Conservation (phyloP, 2,113 vertebrate genomes). For the Rhabdomys dilectus region DNA sequence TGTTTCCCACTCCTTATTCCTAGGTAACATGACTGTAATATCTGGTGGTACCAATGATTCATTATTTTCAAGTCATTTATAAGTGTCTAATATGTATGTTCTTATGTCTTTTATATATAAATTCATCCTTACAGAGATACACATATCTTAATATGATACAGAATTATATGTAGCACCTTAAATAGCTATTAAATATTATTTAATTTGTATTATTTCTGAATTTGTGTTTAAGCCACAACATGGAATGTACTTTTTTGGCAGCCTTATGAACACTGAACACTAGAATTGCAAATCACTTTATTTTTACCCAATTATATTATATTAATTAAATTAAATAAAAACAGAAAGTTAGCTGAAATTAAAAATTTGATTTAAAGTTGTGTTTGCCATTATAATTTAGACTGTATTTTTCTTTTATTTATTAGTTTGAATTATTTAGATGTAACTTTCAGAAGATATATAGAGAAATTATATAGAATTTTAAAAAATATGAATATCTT, state of each 20-base stretch:
- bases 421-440: neutral
- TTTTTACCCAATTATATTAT: neutral
- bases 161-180: neutral
- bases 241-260: neutral
- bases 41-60: neutral
- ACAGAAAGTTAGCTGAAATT: neutral
- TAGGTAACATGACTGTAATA: neutral
- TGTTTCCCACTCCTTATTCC: neutral
- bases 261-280: neutral
- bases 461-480: neutral
- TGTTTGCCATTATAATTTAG: constrained; percentile 9
- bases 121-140: neutral
- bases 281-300: neutral
- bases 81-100: neutral
- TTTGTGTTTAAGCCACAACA: neutral
- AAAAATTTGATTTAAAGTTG: neutral
- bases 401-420: neutral
- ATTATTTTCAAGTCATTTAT: neutral
- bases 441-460: neutral
- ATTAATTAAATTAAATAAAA: constrained; percentile 13
- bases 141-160: neutral
- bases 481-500: neutral
- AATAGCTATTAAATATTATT: neutral
- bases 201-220: constrained; percentile 18
- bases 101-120: neutral